Percentiles rank a stretch among this genome's conserved stretches.
phyloP scores from a whole-genome alignment of 2,888 invertebrate species.

The Brenthis hecate region DNA sequence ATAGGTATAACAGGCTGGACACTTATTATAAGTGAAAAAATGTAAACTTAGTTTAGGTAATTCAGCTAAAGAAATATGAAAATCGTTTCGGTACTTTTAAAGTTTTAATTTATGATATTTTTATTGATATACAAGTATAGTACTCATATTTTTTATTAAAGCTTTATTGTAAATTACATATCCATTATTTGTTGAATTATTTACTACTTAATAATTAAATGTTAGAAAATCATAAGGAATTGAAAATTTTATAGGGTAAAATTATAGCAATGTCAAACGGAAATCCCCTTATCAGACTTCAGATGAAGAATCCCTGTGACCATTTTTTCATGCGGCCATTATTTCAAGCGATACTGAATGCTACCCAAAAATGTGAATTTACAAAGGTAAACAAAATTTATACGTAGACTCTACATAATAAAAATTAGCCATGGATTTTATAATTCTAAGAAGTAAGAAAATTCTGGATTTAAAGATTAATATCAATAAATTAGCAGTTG shows the following conservation, averaged over 20 bases:
- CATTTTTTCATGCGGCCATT: slow-evolving; percentile 62
- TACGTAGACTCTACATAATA: background rate
- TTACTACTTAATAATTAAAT: background rate
- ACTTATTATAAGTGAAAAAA: too few species aligned
- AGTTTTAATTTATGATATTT: too few species aligned
- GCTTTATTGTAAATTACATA: too few species aligned
- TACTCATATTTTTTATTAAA: background rate
- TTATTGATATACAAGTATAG: too few species aligned
- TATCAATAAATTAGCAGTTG: too few species aligned
- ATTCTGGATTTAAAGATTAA: too few species aligned
- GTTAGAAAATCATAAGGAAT: background rate
- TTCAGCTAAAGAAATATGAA: too few species aligned
- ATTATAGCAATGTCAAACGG: slow-evolving; percentile 54
- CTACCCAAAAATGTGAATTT: slow-evolving; percentile 54
- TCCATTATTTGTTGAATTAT: too few species aligned
- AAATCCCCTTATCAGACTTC: slow-evolving; percentile 58
- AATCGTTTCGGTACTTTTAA: too few species aligned
- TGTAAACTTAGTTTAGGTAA: too few species aligned
- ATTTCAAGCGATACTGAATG: slow-evolving; percentile 52
- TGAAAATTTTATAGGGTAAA: slow-evolving; percentile 55
- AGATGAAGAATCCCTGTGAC: slow-evolving; percentile 66
- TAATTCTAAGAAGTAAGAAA: too few species aligned
- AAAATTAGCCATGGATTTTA: background rate
- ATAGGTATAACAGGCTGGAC: too few species aligned
- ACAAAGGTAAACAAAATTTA: slow-evolving; percentile 39